Base-by-base conservation (phyloP, 2,113 vertebrate species). In the Sphaerodactylus townsendi region DNA sequence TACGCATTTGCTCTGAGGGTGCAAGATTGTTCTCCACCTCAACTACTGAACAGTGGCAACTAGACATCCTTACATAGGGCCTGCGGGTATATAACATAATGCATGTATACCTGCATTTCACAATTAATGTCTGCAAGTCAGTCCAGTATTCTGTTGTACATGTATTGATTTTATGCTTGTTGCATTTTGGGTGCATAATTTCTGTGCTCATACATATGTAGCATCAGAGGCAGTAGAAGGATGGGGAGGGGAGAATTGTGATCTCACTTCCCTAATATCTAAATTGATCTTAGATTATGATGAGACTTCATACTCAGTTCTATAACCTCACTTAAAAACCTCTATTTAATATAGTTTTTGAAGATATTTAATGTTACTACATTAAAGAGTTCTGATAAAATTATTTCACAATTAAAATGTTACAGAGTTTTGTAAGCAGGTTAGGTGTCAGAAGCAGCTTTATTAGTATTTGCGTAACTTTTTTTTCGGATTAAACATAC, bases 401-500 rank as follows among this genome's bases (percentile, higher is more conserved):
- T n/a, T 19, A 11, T 25, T 83, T 15, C 10, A 44, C 14, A 68
- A 83, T 56, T 56, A 4, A 33, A 77, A 56, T 9, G 10, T 56
- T 69, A 4, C n/a, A n/a, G n/a, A 28, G 23, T 3, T 77, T 77
- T 70, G 39, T 44, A 13, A 84, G 50, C 39, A 59, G 66, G 11
- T 66, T 21, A 11, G 41, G 14, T 62, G 50, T 33, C 5, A 25
- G 64, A 41, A 23, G 3, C 33, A 62, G 9, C 91, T 86, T 88
- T 94, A 76, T 83, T 89, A 68, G 87, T 72, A 90, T 85, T 90
- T 91, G 86, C 78, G 56, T 91, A 76, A 88, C 11, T 90, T 83
- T 77, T 72, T n/a, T 84, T 92, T 90, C 66, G 79, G 75, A 94
- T 91, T 89, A 85, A 89, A 91, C 94, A 92, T 91, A 65, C 89